Conservation (phyloP, 2,113 vertebrate genomes). For the Sinocyclocheilus maitianheensis region DNA sequence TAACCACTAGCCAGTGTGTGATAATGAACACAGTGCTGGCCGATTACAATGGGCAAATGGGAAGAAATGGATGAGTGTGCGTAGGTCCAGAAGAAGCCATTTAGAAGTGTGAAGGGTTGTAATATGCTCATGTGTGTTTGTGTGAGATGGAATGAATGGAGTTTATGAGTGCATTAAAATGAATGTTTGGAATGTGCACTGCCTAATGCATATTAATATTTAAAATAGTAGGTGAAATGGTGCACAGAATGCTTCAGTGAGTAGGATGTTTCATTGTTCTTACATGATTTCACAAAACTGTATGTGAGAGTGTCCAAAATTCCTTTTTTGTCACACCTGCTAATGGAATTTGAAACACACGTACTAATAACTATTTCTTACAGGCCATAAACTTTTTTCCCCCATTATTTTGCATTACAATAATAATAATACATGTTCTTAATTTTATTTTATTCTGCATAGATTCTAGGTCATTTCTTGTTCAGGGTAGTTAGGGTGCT, state of each 20-base stretch:
- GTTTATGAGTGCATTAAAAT: background rate
- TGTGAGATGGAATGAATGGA: background rate
- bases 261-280: background rate
- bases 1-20: background rate
- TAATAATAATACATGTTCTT: too few species aligned
- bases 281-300: background rate
- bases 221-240: background rate
- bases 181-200: background rate
- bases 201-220: background rate
- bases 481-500: too few species aligned
- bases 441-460: too few species aligned
- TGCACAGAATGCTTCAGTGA: background rate
- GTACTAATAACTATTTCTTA: background rate
- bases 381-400: background rate
- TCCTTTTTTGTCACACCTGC: background rate
- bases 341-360: background rate
- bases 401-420: background rate
- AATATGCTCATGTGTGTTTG: background rate
- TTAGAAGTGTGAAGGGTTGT: slow-evolving; percentile 10
- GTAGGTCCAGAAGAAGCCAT: background rate
- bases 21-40: slow-evolving; percentile 10
- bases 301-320: background rate
- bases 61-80: background rate
- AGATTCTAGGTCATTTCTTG: too few species aligned
- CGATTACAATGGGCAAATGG: background rate